A percentile compares a stretch with the other conserved stretches of the same genome.
These are phyloP conservation scores for Galago senegalensis DNA, from an alignment of 2,797 vertebrate genomes.

Conservation along the genomic window DNA sequence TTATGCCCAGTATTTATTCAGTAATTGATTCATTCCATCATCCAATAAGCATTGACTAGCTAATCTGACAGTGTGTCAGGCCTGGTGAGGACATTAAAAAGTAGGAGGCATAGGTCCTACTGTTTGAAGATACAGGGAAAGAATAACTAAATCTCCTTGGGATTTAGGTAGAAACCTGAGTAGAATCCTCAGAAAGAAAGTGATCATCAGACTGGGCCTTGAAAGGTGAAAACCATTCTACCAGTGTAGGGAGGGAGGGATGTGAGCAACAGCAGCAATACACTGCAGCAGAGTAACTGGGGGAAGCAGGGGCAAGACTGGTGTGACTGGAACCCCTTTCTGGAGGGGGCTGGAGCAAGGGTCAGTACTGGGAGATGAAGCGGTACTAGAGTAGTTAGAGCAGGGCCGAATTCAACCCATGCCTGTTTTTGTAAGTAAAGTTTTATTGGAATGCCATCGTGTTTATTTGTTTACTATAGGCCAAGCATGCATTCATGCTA, in stretches of 20 bases:
- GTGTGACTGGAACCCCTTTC: background rate
- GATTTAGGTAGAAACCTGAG: background rate
- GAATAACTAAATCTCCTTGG: background rate
- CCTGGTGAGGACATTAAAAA: background rate
- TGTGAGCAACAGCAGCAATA: background rate
- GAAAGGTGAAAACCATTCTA: background rate
- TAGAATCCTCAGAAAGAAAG: background rate
- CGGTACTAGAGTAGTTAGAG: background rate
- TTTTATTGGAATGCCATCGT: background rate
- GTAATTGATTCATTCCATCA: slow-evolving; percentile 17
- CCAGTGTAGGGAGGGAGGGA: background rate
- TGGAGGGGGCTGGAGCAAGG: background rate
- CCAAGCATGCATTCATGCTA: background rate
- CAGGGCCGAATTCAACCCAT: background rate
- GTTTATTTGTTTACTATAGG: background rate
- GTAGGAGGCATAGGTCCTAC: background rate
- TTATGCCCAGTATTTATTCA: background rate
- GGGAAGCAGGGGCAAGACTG: background rate
- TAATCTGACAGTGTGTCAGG: background rate
- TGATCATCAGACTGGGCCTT: background rate
- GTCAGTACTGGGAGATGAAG: background rate
- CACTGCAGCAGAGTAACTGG: too few relatives aligned
- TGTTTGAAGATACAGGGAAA: slow-evolving; percentile 23
- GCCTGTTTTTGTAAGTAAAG: background rate
- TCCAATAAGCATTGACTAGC: background rate